Conservation (phyloP, 2,888 invertebrate species). For the Tenthredo scrophulariae region DNA sequence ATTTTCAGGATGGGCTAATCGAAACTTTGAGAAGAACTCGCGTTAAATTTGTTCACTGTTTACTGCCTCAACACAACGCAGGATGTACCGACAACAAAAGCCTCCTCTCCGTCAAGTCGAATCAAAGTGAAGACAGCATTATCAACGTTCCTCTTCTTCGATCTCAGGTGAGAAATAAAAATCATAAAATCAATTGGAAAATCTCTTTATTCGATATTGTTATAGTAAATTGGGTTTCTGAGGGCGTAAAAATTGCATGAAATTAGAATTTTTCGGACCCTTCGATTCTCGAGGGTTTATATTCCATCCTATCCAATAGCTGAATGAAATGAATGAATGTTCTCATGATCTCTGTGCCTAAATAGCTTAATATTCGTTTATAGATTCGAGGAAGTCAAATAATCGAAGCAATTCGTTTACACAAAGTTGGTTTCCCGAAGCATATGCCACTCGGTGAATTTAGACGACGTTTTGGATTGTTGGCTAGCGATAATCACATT, state of each 20-base stretch:
- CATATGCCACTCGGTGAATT: conserved; percentile 94
- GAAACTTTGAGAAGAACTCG: conserved; percentile 93
- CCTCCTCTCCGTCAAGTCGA: conserved; percentile 78
- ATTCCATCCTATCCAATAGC: neutral
- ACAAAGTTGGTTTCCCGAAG: conserved; percentile 97
- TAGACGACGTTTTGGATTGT: conserved; percentile 88
- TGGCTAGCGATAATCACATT: conserved; percentile 78
- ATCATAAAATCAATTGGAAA: neutral
- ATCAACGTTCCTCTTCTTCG: conserved; percentile 93
- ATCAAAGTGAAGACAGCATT: conserved; percentile 78
- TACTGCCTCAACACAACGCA: conserved; percentile 89
- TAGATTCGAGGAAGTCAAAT: conserved; percentile 95
- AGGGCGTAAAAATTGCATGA: neutral
- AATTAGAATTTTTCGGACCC: neutral
- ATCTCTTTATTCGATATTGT: neutral
- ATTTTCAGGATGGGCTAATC: conserved; percentile 90
- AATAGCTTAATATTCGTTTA: conserved; percentile 57
- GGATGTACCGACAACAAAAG: conserved; percentile 82
- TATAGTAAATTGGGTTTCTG: neutral
- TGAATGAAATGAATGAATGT: neutral
- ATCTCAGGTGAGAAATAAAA: conserved; percentile 85
- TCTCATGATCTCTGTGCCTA: neutral
- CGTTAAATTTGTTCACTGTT: conserved; percentile 92
- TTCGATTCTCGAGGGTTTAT: neutral
- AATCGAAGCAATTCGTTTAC: conserved; percentile 91